Base-by-base conservation (phyloP, 2,888 invertebrate species). In the Lasius platythorax region DNA sequence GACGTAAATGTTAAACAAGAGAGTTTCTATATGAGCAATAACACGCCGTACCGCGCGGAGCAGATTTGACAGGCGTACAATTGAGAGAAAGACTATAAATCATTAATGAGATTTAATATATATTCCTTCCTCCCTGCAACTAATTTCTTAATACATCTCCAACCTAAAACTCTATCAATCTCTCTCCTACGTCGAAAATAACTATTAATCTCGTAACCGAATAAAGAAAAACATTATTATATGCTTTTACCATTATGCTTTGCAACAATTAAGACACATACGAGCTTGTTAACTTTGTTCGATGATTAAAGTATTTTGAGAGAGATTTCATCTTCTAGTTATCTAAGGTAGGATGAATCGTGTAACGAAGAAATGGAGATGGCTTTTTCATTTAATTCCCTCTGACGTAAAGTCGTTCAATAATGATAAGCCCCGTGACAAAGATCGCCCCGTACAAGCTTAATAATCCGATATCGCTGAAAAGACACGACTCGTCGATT, bases 1-100 rank as follows among this genome's bases (percentile, higher is more conserved):
- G 18, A 79, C 78, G 30, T 79, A 79, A 79, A 70, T 33, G 79
- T 58, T 58, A 79, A 58, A 79, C 58, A 79, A 70, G 68, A 58
- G 56, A 78, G 43, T 79, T 79, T 61, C 79, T 23, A 43, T 70
- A 70, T 15, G 70, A 58, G 43, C 70, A 68, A 68, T 68, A 78
- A 40, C 40, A 56, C n/a, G n/a, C 30, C 33, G 37, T 28, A 56
- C 40, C 11, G 5, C 56, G 12, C n/a, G 40, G 30, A 37, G 33
- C 33, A 79, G 68, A 79, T 58, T 43, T 79, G 79, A 79, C 58
- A 58, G 70, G 43, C 79, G 28, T 79, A 46, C 43, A 18, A 66
- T 40, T 61, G 61, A 9, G 61, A 9, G 30, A 74, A 73, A 30
- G 67, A 53, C 68, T 68, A 46, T 70, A 79, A 79, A 79, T 79